Conservation (phyloP, 2,888 invertebrate species). For the Netelia melanura region DNA sequence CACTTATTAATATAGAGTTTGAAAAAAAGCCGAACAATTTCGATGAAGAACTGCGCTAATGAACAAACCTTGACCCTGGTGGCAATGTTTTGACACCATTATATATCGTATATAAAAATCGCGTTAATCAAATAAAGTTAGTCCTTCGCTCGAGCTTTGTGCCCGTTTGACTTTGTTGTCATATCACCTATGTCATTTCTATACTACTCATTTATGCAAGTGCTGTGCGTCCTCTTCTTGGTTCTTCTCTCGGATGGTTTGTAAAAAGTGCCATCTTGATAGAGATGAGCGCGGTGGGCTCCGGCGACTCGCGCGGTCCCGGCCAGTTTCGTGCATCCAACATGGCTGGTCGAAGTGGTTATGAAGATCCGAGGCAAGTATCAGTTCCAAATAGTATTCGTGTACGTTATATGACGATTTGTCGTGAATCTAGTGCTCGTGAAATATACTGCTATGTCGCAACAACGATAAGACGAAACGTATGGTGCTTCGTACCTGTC, state of each 20-base stretch:
- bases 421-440: constrained; percentile 3
- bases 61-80: constrained; percentile 45
- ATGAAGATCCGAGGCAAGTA: constrained; percentile 93
- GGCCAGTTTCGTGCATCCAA: constrained; percentile 87
- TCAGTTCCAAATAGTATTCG: constrained; percentile 63
- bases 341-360: constrained; percentile 96
- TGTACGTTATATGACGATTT: constrained; percentile 2
- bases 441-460: neutral
- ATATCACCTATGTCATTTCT: constrained; percentile 15
- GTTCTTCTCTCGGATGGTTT: constrained; percentile 53
- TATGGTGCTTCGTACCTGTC: constrained; percentile 23
- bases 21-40: constrained; percentile 1
- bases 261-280: constrained; percentile 76
- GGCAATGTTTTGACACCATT: neutral
- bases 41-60: neutral
- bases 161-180: neutral
- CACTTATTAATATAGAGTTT: neutral
- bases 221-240: neutral
- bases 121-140: constrained; percentile 53
- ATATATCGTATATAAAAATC: constrained; percentile 42
- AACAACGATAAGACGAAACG: neutral
- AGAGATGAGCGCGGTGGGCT: constrained; percentile 69
- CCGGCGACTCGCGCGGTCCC: constrained; percentile 79
- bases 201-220: neutral
- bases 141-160: neutral